Evolutionary conservation across 2,113 vertebrate genomes (phyloP).

Genomic region (Uropsilus gracilis): DNA sequence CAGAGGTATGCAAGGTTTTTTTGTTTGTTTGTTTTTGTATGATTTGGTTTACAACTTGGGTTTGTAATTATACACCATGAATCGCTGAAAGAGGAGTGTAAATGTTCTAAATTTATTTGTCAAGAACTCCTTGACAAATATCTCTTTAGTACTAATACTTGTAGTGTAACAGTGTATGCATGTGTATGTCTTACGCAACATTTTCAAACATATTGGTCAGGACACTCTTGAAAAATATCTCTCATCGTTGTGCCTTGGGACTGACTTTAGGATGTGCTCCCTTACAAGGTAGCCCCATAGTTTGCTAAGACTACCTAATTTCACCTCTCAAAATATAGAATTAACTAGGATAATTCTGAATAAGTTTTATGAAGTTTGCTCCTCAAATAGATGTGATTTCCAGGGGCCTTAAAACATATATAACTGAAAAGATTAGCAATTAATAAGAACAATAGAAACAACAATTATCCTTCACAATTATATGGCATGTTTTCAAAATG

Average conservation of each 20-base stretch:
- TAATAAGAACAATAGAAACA: not conserved
- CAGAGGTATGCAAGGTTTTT: not conserved
- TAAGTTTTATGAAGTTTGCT: not conserved
- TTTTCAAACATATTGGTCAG: not conserved
- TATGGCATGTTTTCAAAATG: not conserved
- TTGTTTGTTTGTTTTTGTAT: too few species aligned
- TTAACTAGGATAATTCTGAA: not conserved
- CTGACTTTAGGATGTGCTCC: not conserved
- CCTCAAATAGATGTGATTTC: not conserved
- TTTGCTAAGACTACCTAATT: not conserved
- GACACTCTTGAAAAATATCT: not conserved
- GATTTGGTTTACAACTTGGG: too few species aligned
- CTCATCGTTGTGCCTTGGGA: not conserved
- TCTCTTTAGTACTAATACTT: not conserved
- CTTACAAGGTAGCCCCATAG: not conserved
- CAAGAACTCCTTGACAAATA: not conserved
- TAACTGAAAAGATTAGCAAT: not conserved
- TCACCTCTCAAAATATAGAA: not conserved
- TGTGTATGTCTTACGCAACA: not conserved
- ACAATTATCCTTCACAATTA: not conserved
- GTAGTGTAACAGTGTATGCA: not conserved
- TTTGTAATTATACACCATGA: not conserved
- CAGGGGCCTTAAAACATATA: not conserved
- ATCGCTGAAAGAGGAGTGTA: not conserved
- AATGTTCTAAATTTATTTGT: not conserved